Evolutionary conservation across 2,888 invertebrate species (phyloP), one percentile per base, ranked within the genome.

Genomic region (Frankliniella intonsa): DNA sequence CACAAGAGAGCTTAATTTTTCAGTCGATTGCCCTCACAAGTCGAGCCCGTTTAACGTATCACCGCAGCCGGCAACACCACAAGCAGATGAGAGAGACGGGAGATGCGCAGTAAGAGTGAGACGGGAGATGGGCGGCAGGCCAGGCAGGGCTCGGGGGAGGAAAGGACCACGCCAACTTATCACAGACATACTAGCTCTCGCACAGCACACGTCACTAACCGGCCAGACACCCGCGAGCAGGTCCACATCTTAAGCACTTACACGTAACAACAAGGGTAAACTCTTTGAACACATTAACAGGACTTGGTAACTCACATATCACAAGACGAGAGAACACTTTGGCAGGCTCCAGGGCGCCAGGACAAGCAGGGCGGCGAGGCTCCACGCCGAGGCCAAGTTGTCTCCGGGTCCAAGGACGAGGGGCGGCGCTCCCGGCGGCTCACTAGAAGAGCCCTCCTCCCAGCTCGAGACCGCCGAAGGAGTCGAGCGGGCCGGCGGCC

Each of bases 241-340:
- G 55, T 55, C 12, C 55, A 55, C 55, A 17, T 14, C 55, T 17
- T 17, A 19, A 19, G 62, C 62, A 62, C 62, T 62, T 62, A 62
- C 19, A 62, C 19, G 62, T 62, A 62, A 62, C 62, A 62, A 62
- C 62, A 62, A 62, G 62, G 17, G 14, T 19, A 62, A 62, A 62
- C 62, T 19, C 62, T 17, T 62, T 62, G 38, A 38, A 38, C 38
- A 38, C 38, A 38, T 3, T 62, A 62, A 62, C 62, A 62, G n/a
- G 62, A 38, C 38, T 38, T n/a, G 62, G 62, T 62, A 62, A 62
- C 62, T 62, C 62, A 62, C 62, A 62, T 62, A 62, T 62, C 62
- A 62, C 62, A 62, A 55, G 55, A 55, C 55, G 55, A 55, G 55
- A 38, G 5, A 38, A 55, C 55, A 55, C 55, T 55, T 17, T 12